These are phyloP conservation scores for Odontocerum albicorne DNA, from an alignment of 2,888 invertebrate species.

Conservation along the genomic window DNA sequence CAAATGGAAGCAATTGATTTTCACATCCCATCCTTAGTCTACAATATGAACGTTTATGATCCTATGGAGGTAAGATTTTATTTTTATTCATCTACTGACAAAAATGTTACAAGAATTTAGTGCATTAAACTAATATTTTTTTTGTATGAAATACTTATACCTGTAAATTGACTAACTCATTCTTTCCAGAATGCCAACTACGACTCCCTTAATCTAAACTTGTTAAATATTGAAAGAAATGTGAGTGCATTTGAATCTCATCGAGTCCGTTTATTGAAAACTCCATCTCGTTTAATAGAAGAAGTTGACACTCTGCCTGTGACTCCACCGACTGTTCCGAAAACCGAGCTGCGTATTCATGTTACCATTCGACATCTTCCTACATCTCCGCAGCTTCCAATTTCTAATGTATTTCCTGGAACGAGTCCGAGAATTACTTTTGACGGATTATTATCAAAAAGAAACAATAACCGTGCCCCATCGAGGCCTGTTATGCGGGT, in stretches of 20 bases:
- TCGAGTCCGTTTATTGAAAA: constrained; percentile 73
- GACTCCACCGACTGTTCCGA: constrained; percentile 64
- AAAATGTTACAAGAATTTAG: neutral
- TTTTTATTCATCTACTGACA: neutral
- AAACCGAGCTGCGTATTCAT: constrained; percentile 65
- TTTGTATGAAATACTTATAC: too few species aligned
- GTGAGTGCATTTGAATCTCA: constrained; percentile 84
- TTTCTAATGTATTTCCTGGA: constrained; percentile 44
- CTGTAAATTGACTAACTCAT: too few species aligned
- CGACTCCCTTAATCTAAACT: constrained; percentile 53
- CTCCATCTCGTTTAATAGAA: constrained; percentile 70
- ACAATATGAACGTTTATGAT: constrained; percentile 70
- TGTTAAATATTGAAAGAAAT: constrained; percentile 67
- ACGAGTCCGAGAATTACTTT: constrained; percentile 51
- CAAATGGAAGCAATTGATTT: constrained; percentile 77
- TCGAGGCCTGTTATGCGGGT: constrained; percentile 8
- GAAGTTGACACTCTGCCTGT: constrained; percentile 64
- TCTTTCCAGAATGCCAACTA: constrained; percentile 51
- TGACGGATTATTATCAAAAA: constrained; percentile 24
- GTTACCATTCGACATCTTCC: constrained; percentile 51
- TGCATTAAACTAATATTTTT: neutral
- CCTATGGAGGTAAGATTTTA: constrained; percentile 65
- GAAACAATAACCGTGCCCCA: constrained; percentile 18
- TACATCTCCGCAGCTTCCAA: constrained; percentile 44
- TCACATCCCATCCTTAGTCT: constrained; percentile 71